Percentiles rank a stretch among this genome's conserved stretches.
Conservation (phyloP, 2,888 invertebrate genomes). For the Drosophila niveifrons region DNA sequence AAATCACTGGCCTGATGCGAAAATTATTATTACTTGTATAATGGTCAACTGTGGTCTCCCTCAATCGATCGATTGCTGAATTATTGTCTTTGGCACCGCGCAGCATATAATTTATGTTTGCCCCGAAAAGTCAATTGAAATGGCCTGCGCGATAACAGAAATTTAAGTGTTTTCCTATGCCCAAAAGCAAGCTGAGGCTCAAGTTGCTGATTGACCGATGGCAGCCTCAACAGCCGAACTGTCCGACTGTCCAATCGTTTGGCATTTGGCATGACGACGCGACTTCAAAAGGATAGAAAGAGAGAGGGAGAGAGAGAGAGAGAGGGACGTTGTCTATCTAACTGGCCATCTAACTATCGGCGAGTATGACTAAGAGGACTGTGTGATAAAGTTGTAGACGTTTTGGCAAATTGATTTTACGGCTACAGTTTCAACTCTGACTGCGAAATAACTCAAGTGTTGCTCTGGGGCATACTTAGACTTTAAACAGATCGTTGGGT, state of each 20-base stretch:
- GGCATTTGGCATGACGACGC: conserved; percentile 61
- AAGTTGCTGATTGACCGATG: conserved; percentile 55
- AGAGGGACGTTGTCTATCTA: conserved; percentile 24
- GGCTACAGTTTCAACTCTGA: conserved; percentile 66
- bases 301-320: neutral
- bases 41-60: conserved; percentile 48
- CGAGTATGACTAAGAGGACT: conserved; percentile 54
- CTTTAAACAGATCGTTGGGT: conserved; percentile 76
- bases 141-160: conserved; percentile 70
- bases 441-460: conserved; percentile 73
- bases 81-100: conserved; percentile 72
- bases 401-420: conserved; percentile 83
- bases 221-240: conserved; percentile 49
- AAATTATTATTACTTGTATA: conserved; percentile 82
- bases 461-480: conserved; percentile 75
- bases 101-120: conserved; percentile 71
- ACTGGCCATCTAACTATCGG: conserved; percentile 18
- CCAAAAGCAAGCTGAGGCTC: conserved; percentile 21
- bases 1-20: conserved; percentile 83
- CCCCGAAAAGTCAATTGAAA: conserved; percentile 78
- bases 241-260: conserved; percentile 38
- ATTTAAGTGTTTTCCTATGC: conserved; percentile 70
- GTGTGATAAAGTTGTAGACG: conserved; percentile 82
- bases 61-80: conserved; percentile 55
- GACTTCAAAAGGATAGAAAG: neutral